Percentiles rank a stretch among this genome's conserved stretches.
Evolutionary conservation across 2,888 invertebrate species (phyloP).

Genomic region (Leptothorax acervorum): DNA sequence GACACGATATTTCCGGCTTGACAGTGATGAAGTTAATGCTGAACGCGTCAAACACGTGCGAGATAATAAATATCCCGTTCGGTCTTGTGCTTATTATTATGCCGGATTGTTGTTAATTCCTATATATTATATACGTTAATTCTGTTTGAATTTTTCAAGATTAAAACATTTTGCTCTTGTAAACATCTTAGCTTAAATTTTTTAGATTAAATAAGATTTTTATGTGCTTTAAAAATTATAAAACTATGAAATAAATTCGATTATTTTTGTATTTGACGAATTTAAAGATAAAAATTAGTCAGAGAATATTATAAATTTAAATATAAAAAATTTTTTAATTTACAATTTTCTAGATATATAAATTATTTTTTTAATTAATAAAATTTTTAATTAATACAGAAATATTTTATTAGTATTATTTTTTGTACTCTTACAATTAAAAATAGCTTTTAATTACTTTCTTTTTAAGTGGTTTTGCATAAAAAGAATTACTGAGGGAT

Average conservation of each 20-base stretch:
- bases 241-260: neutral
- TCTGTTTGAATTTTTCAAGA: constrained; percentile 1
- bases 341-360: neutral
- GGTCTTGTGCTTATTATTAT: neutral
- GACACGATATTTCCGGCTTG: constrained; percentile 11
- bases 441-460: neutral
- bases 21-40: constrained; percentile 5
- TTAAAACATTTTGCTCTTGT: neutral
- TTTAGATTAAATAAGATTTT: neutral
- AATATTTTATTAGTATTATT: neutral
- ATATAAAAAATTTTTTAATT: neutral
- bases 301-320: neutral
- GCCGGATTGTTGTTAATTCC: neutral
- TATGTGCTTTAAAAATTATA: neutral
- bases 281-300: neutral
- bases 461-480: neutral
- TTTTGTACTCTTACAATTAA: constrained; percentile 2
- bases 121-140: neutral
- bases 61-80: constrained; percentile 1
- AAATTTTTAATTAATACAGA: neutral
- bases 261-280: neutral
- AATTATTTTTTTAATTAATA: neutral
- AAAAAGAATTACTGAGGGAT: neutral
- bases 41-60: neutral
- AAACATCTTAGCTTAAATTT: neutral